Conservation (phyloP, 1,140 invertebrate genomes). For the Uloborus diversus region DNA sequence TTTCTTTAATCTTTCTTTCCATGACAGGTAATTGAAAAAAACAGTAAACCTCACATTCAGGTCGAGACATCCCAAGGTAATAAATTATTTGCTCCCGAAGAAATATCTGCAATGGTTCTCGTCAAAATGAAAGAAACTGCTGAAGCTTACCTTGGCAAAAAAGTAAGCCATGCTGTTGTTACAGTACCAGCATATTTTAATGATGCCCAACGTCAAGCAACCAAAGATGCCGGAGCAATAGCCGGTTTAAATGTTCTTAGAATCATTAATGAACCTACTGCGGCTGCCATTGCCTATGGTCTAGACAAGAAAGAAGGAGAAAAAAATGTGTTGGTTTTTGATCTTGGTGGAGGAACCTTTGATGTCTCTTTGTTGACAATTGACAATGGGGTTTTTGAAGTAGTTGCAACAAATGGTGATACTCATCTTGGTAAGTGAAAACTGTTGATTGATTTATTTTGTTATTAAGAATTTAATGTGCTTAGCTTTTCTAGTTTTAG, state of each 20-base stretch:
- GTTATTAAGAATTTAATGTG: background rate
- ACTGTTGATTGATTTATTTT: background rate
- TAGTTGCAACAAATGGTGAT: slow-evolving; percentile 97
- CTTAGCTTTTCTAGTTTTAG: too few relatives aligned
- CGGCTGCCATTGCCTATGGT: slow-evolving; percentile 99
- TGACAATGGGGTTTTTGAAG: slow-evolving; percentile 93
- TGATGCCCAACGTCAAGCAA: slow-evolving; percentile 96
- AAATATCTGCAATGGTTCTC: slow-evolving; percentile 98
- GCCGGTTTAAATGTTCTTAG: slow-evolving; percentile 97
- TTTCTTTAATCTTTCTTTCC: background rate
- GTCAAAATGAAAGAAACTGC: slow-evolving; percentile 98
- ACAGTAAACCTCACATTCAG: slow-evolving; percentile 83
- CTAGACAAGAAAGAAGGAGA: slow-evolving; percentile 99
- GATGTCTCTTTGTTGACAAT: slow-evolving; percentile 99
- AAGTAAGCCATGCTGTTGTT: slow-evolving; percentile 95
- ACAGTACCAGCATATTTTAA: slow-evolving; percentile 99
- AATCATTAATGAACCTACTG: slow-evolving; percentile 99
- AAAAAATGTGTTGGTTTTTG: slow-evolving; percentile 98
- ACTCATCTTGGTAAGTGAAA: slow-evolving; percentile 80
- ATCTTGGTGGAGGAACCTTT: slow-evolving; percentile 99
- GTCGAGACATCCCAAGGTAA: slow-evolving; percentile 74
- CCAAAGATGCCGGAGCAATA: slow-evolving; percentile 80
- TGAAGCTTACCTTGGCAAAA: slow-evolving; percentile 96
- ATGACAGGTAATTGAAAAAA: slow-evolving; percentile 81
- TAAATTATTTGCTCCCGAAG: slow-evolving; percentile 94